These are phyloP conservation scores for Pasiphila rectangulata DNA, from an alignment of 2,888 invertebrate genomes.

Conservation along the genomic window DNA sequence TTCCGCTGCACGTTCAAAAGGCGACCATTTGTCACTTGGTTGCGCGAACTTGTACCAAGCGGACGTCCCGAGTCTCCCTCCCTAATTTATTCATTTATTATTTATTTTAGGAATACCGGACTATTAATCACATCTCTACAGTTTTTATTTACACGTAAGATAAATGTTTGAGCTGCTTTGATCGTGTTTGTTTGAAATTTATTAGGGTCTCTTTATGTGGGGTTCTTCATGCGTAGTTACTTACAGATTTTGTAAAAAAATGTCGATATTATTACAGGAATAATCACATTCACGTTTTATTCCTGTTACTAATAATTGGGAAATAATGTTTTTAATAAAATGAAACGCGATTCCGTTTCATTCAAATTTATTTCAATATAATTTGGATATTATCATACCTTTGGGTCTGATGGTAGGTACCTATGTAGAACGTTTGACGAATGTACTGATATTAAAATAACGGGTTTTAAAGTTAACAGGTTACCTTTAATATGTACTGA, in stretches of 20 bases:
- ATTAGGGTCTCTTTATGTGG: constrained; percentile 54
- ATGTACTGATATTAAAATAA: no score
- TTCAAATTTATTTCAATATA: no score
- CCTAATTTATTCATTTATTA: constrained; percentile 80
- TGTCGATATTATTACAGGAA: constrained; percentile 31
- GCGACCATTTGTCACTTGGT: constrained; percentile 77
- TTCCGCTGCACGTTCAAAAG: constrained; percentile 79
- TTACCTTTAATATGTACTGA: background rate
- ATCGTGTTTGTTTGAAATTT: constrained; percentile 66
- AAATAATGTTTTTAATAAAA: constrained; percentile 21
- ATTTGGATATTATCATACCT: no score
- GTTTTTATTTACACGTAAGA: constrained; percentile 74
- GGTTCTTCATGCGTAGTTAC: constrained; percentile 46
- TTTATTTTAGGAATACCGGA: constrained; percentile 79
- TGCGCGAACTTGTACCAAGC: constrained; percentile 68
- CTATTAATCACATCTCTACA: constrained; percentile 78
- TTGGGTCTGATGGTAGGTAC: no score
- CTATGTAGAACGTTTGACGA: no score
- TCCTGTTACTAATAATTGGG: constrained; percentile 30
- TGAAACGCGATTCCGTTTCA: background rate
- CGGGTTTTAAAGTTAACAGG: no score
- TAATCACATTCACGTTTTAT: constrained; percentile 23
- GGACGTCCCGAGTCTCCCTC: constrained; percentile 68
- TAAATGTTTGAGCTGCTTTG: constrained; percentile 66
- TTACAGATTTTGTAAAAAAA: constrained; percentile 34